These are phyloP conservation scores for Epicauta chinensis DNA, from an alignment of 1,140 invertebrate species.

Conservation along the genomic window DNA sequence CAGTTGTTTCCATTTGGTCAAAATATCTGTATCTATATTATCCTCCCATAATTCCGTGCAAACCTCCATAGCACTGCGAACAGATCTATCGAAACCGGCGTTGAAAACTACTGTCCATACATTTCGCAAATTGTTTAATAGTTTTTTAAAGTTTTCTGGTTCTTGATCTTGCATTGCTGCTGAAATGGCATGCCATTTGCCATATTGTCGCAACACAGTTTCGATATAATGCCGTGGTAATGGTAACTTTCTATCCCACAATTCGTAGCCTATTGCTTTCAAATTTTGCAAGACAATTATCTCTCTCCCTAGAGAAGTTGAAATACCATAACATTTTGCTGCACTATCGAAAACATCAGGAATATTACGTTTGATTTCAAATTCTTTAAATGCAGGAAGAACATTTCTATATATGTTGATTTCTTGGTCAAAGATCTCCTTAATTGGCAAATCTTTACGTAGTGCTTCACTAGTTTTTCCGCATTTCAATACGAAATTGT, in stretches of 20 bases:
- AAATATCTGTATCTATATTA: too few species aligned
- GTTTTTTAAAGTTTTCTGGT: constrained; percentile 25
- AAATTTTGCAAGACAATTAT: constrained; percentile 51
- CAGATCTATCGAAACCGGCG: too few species aligned
- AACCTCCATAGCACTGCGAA: too few species aligned
- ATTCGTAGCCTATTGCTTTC: constrained; percentile 37
- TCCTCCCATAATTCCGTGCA: too few species aligned
- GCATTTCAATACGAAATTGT: constrained; percentile 20
- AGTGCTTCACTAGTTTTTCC: not conserved
- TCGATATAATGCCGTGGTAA: constrained; percentile 41
- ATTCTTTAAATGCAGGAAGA: constrained; percentile 23
- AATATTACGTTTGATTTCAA: constrained; percentile 22
- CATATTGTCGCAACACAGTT: constrained; percentile 45
- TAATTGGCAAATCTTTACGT: constrained; percentile 36
- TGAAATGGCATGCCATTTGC: constrained; percentile 47
- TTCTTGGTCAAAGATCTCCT: constrained; percentile 5
- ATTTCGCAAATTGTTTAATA: constrained; percentile 3
- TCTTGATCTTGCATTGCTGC: constrained; percentile 44
- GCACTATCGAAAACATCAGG: constrained; percentile 30
- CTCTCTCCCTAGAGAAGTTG: constrained; percentile 41
- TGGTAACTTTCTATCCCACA: constrained; percentile 43
- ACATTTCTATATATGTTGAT: constrained; percentile 9
- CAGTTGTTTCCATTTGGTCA: too few species aligned
- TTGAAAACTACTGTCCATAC: too few species aligned
- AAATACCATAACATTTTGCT: constrained; percentile 40